Evolutionary conservation across 2,113 vertebrate species (phyloP).

Genomic region (Phylloscopus trochiloides): DNA sequence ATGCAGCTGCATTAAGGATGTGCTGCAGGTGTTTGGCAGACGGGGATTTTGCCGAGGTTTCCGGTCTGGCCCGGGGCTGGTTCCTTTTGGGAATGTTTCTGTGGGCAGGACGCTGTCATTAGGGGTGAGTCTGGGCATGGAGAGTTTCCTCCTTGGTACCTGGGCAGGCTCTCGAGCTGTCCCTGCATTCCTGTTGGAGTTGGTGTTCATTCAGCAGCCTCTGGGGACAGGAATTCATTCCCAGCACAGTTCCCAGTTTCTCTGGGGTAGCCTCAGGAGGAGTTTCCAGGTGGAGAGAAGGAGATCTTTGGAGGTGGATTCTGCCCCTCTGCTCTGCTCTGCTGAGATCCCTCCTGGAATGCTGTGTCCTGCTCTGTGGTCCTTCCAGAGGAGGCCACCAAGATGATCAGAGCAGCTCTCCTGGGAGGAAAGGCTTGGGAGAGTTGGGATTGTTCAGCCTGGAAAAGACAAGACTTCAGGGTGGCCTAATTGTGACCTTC

Average conservation of each 20-base stretch:
- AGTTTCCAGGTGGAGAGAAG: background rate
- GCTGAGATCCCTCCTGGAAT: background rate
- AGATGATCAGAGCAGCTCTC: background rate
- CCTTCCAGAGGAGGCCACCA: background rate
- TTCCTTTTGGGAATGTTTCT: background rate
- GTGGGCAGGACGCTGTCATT: background rate
- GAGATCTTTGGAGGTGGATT: background rate
- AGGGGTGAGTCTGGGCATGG: background rate
- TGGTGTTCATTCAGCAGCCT: background rate
- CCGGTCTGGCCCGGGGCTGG: background rate
- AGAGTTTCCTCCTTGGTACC: background rate
- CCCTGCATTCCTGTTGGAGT: background rate
- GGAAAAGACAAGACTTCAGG: background rate
- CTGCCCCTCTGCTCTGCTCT: background rate
- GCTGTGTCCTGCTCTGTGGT: background rate
- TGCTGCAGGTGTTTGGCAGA: background rate
- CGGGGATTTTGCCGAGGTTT: background rate
- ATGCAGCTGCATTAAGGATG: background rate
- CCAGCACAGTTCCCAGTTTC: background rate
- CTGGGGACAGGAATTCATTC: background rate
- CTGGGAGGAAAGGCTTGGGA: background rate
- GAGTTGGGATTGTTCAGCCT: background rate
- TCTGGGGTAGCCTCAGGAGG: background rate
- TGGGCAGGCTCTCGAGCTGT: background rate
- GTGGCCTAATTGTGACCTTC: background rate